A percentile compares a stretch with the other conserved stretches of the same genome.
Evolutionary conservation across 2,113 vertebrate genomes (phyloP).

Genomic region (Hepsetus odoe): DNA sequence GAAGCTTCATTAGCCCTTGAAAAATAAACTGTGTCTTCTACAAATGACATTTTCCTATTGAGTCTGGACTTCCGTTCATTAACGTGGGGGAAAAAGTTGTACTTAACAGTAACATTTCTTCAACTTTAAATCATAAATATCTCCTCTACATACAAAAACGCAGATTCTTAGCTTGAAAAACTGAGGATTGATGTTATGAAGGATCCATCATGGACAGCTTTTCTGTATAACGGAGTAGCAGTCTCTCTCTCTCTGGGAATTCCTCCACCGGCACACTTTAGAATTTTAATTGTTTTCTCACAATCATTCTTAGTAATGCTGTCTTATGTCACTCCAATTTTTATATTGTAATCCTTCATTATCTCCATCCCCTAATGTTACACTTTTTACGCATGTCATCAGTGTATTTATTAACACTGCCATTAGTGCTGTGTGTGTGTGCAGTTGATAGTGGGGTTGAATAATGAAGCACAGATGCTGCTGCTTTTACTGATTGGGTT

Average conservation of each 20-base stretch:
- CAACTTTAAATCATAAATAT: too few relatives aligned
- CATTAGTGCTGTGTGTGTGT: neutral
- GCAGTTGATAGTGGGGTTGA: neutral
- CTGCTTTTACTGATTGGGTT: conserved; percentile 8
- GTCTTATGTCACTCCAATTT: neutral
- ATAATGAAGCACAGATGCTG: conserved; percentile 16
- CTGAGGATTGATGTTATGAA: neutral
- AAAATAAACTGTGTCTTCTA: too few relatives aligned
- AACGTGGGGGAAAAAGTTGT: too few relatives aligned
- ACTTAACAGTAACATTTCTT: too few relatives aligned
- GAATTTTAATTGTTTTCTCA: neutral
- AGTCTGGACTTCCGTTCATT: too few relatives aligned
- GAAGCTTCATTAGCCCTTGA: too few relatives aligned
- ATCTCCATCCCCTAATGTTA: neutral
- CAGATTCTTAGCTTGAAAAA: neutral
- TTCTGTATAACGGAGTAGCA: too few relatives aligned
- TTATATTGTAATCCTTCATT: neutral
- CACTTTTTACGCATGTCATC: conserved; percentile 9
- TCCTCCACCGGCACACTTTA: neutral
- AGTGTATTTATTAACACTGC: neutral
- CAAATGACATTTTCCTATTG: too few relatives aligned
- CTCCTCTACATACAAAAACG: too few relatives aligned
- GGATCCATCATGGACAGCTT: neutral
- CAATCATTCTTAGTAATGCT: neutral
- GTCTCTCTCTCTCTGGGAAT: neutral